Conservation (phyloP, 2,797 vertebrate species). For the Karalla daura region DNA sequence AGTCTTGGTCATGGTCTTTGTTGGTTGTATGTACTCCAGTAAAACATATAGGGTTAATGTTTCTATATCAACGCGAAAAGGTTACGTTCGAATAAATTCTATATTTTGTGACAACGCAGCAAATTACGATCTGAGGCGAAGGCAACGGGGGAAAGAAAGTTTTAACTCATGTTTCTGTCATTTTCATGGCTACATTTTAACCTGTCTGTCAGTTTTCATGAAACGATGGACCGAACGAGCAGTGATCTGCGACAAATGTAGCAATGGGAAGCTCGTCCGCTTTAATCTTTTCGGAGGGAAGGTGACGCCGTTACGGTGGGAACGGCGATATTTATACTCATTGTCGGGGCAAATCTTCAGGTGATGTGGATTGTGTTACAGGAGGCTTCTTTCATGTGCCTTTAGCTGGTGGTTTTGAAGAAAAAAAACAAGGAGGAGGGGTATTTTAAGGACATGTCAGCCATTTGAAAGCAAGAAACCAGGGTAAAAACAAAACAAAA, state of each 20-base stretch:
- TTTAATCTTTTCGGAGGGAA: constrained; percentile 19
- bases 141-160: constrained; percentile 22
- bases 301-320: background rate
- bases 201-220: constrained; percentile 32
- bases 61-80: constrained; percentile 57
- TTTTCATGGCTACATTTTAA: constrained; percentile 38
- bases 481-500: constrained; percentile 38
- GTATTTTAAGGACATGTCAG: constrained; percentile 44
- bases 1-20: constrained; percentile 52
- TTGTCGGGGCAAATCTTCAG: constrained; percentile 29
- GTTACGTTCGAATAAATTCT: constrained; percentile 41
- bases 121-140: constrained; percentile 33
- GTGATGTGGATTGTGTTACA: constrained; percentile 35
- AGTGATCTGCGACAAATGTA: constrained; percentile 71
- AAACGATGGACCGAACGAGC: constrained; percentile 28
- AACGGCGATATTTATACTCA: constrained; percentile 52
- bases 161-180: constrained; percentile 24
- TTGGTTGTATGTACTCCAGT: constrained; percentile 60
- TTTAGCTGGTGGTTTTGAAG: constrained; percentile 64
- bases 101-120: constrained; percentile 54
- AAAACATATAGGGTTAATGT: constrained; percentile 50
- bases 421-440: too few species aligned
- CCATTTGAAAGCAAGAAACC: constrained; percentile 49
- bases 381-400: constrained; percentile 77
- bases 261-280: constrained; percentile 62